These are phyloP conservation scores for Sceloporus tristichus DNA, from an alignment of 2,113 vertebrate species.

Conservation along the genomic window DNA sequence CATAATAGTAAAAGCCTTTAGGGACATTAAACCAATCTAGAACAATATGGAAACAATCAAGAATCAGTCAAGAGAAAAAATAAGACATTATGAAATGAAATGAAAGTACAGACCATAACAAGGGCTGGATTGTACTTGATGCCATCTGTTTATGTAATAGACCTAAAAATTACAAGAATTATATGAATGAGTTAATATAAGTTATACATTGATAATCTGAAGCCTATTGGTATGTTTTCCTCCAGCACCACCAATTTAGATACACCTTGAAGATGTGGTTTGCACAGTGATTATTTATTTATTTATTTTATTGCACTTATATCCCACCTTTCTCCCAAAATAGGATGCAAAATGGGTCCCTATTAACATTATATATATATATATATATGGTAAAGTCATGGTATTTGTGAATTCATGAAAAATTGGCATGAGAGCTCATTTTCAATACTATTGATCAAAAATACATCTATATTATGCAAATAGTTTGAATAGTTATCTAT, in stretches of 20 bases:
- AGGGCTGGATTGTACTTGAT: slow-evolving; percentile 51
- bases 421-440: background rate
- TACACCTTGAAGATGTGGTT: slow-evolving; percentile 11
- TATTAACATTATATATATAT: no score
- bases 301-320: background rate
- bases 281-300: background rate
- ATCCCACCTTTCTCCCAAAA: no score
- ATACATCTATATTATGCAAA: no score
- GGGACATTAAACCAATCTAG: slow-evolving; percentile 70
- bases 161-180: slow-evolving; percentile 53
- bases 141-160: slow-evolving; percentile 55
- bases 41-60: slow-evolving; percentile 77
- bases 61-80: slow-evolving; percentile 70
- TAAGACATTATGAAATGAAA: slow-evolving; percentile 71
- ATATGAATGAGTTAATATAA: slow-evolving; percentile 59
- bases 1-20: slow-evolving; percentile 64
- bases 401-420: background rate
- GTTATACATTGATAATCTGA: slow-evolving; percentile 47
- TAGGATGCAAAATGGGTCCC: no score
- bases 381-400: no score
- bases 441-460: background rate
- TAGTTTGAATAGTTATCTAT: no score
- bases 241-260: background rate
- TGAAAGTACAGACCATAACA: slow-evolving; percentile 56
- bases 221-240: slow-evolving; percentile 40